phyloP scores from a whole-genome alignment of 2,888 invertebrate genomes.

The Kryphioiulus occultus region DNA sequence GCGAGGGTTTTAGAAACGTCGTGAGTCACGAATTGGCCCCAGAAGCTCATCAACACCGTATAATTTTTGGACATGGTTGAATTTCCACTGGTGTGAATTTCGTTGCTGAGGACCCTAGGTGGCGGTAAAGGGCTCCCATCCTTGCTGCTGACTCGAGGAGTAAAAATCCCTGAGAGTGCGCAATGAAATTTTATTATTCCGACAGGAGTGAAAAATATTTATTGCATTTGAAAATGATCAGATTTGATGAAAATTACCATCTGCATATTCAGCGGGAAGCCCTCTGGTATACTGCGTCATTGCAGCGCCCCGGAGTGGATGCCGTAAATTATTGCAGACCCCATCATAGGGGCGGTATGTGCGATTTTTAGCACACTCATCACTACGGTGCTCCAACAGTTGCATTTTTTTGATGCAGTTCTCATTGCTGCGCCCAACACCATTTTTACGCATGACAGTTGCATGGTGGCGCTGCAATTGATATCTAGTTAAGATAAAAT shows the following conservation, averaged over 20 bases:
- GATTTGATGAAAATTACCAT: not conserved
- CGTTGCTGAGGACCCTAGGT: not conserved
- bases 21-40: constrained; percentile 49
- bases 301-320: not conserved
- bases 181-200: not conserved
- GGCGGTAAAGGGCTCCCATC: not conserved
- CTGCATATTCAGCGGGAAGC: not conserved
- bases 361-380: not conserved
- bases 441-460: not conserved
- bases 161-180: not conserved
- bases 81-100: not conserved
- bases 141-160: not conserved
- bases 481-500: not conserved
- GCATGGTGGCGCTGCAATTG: not conserved
- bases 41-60: not conserved
- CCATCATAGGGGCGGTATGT: not conserved
- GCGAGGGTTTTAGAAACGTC: not conserved
- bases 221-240: too few relatives aligned
- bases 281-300: not conserved
- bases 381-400: not conserved
- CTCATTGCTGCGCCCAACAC: not conserved
- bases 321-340: not conserved
- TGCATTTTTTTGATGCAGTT: not conserved
- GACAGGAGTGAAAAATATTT: not conserved
- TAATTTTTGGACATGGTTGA: not conserved